Evolutionary conservation across 2,888 invertebrate genomes (phyloP), one percentile per base, ranked within the genome.

Genomic region (Synanthedon myopaeformis): DNA sequence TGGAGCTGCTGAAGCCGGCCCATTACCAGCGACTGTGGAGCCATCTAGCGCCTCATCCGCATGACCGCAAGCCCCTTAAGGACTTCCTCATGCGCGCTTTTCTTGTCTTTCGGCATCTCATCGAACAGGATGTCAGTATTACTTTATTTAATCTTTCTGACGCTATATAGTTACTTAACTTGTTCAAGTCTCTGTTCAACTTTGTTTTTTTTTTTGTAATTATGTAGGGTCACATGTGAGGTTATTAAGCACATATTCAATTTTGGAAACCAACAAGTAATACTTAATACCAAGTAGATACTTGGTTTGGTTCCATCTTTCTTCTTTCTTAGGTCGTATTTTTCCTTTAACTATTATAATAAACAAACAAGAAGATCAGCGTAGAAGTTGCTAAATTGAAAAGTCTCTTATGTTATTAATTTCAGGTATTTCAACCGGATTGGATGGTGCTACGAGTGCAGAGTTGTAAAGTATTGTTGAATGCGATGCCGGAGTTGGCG

Each of bases 381-480:
- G 28, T 3, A 35, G 28, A 35, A 35, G 28, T 35, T 8, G 28
- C 28, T 35, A 1, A 35, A 8, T 35, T 6, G 35, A 1, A 35
- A 8, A 35, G 10, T 35, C 10, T 35, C 10, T 35, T 35, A 8
- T 35, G 8, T 35, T 35, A 10, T 35, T 0, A n/a, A 58, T 56
- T 53, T 8, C 58, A 89, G 86, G 92, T 93, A 0, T 97, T 95
- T 66, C 95, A 96, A 1, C 89, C 91, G 0, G 97, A 97, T 72
- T 98, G 98, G 98, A 89, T 96, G 62, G 92, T 96, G 11, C 93
- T 98, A 76, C 91, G 94, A 70, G 93, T 98, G 83, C 93, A 95
- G 55, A 93, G 94, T 53, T 97, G 96, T 73, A 93, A 93, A 76
- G 93, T 96, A 0, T 91, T 97, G 56, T 84, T 97, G 14, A 93